A percentile compares a stretch with the other conserved stretches of the same genome.
Conservation (phyloP, 2,113 vertebrate species). For the Oncorhynchus nerka region DNA sequence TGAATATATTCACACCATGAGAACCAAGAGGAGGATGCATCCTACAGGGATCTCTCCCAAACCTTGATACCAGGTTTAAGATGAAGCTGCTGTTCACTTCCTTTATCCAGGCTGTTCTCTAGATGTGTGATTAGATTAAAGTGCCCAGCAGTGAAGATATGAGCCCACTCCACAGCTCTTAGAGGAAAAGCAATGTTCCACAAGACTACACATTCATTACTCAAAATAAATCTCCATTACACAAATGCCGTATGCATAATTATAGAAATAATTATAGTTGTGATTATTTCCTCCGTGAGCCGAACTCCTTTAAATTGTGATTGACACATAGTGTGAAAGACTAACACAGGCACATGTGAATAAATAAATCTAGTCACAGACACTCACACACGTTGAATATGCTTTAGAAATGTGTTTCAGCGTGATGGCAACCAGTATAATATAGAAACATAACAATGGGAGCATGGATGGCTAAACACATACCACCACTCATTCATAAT, state of each 20-base stretch:
- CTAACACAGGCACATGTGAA: neutral
- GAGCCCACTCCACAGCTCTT: conserved; percentile 31
- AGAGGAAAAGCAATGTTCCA: conserved; percentile 72
- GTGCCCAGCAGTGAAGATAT: conserved; percentile 38
- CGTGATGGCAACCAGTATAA: conserved; percentile 26
- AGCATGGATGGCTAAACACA: conserved; percentile 31
- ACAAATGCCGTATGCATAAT: conserved; percentile 72
- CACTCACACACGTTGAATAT: neutral
- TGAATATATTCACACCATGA: conserved; percentile 27
- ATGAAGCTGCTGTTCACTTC: conserved; percentile 27
- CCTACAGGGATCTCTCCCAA: conserved; percentile 41
- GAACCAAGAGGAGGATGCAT: conserved; percentile 30
- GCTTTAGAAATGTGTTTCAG: neutral
- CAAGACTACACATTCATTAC: conserved; percentile 75
- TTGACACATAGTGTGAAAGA: conserved; percentile 50
- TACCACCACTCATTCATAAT: neutral
- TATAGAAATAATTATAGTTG: conserved; percentile 70
- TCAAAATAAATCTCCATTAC: conserved; percentile 74
- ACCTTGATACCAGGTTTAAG: conserved; percentile 47
- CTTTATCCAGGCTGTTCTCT: conserved; percentile 38
- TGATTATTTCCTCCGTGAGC: conserved; percentile 60
- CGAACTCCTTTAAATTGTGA: conserved; percentile 63
- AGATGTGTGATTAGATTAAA: conserved; percentile 64
- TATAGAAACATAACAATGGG: conserved; percentile 9
- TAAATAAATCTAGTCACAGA: conserved; percentile 35